Percentiles rank a stretch among this genome's conserved stretches.
Conservation (phyloP, 1,140 invertebrate species). For the Drosophila arawakana region DNA sequence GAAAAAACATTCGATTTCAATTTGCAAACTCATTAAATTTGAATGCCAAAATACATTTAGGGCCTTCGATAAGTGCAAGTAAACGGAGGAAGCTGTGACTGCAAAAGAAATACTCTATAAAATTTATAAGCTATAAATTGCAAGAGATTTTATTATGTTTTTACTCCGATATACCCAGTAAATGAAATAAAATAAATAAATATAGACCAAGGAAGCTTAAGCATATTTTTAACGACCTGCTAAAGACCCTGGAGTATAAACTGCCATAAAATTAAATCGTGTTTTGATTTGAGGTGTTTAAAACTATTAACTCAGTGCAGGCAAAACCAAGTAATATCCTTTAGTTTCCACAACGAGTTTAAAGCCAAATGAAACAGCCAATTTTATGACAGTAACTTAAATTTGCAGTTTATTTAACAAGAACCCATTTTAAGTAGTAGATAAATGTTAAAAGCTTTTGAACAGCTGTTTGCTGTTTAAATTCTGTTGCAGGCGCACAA, state of each 20-base stretch:
- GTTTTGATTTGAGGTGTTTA: not conserved
- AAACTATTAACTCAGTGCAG: not conserved
- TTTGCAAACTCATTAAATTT: conserved; percentile 37
- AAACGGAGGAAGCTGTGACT: not conserved
- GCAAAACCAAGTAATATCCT: not conserved
- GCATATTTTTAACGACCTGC: too few relatives aligned
- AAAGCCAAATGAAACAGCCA: not conserved
- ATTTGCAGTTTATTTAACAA: not conserved
- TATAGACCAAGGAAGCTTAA: too few relatives aligned
- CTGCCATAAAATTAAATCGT: not conserved
- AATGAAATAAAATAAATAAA: too few relatives aligned
- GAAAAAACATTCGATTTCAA: conserved; percentile 29
- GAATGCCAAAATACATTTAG: conserved; percentile 13
- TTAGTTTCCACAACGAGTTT: not conserved
- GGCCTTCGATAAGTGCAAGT: not conserved
- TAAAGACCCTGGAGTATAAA: too few relatives aligned
- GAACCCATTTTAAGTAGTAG: not conserved
- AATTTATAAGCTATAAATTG: not conserved
- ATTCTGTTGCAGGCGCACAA: conserved; percentile 2
- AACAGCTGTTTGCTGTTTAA: not conserved
- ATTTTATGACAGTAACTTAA: not conserved
- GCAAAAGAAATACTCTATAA: conserved; percentile 11
- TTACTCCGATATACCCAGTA: too few relatives aligned
- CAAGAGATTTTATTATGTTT: too few relatives aligned
- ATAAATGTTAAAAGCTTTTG: conserved; percentile 8